Conservation (phyloP, 2,888 invertebrate genomes). For the Drosophila cognata region DNA sequence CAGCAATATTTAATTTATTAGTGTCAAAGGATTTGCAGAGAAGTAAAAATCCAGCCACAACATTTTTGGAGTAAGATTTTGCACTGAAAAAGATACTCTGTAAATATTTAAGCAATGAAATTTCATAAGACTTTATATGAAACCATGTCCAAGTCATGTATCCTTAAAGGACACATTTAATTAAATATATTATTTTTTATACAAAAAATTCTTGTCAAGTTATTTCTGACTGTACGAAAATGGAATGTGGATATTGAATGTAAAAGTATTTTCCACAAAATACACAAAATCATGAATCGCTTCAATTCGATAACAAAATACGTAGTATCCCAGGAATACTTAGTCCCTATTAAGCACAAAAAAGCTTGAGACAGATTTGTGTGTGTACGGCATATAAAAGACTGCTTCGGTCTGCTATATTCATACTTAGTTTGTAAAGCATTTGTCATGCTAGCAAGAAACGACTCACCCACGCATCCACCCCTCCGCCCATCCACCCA, state of each 20-base stretch:
- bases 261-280: neutral
- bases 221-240: neutral
- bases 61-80: neutral
- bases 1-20: constrained; percentile 63
- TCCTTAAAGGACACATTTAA: neutral
- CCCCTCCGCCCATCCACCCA: neutral
- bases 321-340: neutral
- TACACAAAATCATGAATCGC: neutral
- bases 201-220: neutral
- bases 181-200: neutral
- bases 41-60: constrained; percentile 14
- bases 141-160: no score
- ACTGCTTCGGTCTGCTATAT: constrained; percentile 1
- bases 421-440: constrained; percentile 9
- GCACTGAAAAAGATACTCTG: constrained; percentile 27
- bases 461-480: neutral
- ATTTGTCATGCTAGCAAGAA: constrained; percentile 45
- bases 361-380: neutral
- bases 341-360: neutral
- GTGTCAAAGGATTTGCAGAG: constrained; percentile 51
- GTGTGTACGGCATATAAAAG: neutral
- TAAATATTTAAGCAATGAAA: neutral
- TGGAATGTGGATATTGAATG: neutral
- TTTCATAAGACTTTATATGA: neutral
- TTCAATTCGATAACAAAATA: neutral